A percentile compares a stretch with the other conserved stretches of the same genome.
These are phyloP conservation scores for Eudyptes chrysolophus DNA, from an alignment of 2,113 vertebrate species.

Conservation along the genomic window DNA sequence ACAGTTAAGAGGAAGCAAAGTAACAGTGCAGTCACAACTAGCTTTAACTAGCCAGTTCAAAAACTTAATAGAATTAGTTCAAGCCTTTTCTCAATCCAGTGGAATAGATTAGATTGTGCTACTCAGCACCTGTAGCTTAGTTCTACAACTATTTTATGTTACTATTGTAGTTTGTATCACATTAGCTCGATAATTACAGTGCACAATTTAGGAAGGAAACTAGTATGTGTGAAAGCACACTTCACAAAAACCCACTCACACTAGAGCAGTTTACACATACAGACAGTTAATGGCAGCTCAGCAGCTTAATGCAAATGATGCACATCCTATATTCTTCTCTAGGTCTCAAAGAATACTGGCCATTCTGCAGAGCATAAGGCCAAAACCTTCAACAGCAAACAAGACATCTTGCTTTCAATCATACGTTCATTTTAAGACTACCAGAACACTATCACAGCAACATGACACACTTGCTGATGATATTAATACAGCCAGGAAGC, in stretches of 20 bases:
- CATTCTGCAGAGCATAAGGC: neutral
- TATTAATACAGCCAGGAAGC: neutral
- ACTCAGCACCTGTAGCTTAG: neutral
- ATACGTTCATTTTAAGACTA: neutral
- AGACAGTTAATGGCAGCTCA: neutral
- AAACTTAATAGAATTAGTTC: neutral
- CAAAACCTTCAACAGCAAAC: neutral
- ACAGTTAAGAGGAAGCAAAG: slow-evolving; percentile 45
- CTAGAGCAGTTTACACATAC: neutral
- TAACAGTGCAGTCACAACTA: neutral
- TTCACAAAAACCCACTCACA: neutral
- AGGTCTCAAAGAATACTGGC: neutral
- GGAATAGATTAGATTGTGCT: neutral
- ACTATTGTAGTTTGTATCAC: neutral
- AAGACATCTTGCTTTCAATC: neutral
- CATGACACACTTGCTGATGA: neutral
- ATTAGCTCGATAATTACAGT: neutral
- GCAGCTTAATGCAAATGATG: neutral
- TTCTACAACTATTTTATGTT: neutral
- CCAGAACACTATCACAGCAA: neutral
- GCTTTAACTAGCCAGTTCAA: slow-evolving; percentile 5
- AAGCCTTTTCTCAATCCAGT: neutral
- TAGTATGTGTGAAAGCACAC: neutral
- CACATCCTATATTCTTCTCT: neutral
- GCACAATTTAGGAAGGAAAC: neutral